Evolutionary conservation across 2,797 vertebrate species (phyloP).

Genomic region (Halcyon smyrnensis): DNA sequence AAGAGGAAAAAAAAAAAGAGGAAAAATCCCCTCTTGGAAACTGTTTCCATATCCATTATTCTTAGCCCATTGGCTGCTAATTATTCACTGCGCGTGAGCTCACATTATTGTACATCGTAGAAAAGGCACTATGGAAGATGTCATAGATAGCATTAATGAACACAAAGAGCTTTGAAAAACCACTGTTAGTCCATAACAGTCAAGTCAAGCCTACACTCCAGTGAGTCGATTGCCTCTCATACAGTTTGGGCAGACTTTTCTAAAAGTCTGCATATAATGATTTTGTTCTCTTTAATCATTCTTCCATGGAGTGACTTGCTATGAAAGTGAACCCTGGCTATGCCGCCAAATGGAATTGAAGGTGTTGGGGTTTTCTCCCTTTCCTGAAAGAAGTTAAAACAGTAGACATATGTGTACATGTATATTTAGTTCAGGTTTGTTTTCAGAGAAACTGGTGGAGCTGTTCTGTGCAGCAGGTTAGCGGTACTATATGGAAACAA

Average conservation of each 20-base stretch:
- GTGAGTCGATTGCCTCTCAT: neutral
- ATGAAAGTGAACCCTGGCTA: neutral
- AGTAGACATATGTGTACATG: neutral
- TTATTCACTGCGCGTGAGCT: conserved; percentile 15
- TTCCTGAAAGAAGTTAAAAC: neutral
- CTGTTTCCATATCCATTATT: neutral
- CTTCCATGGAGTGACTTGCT: neutral
- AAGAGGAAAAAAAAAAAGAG: neutral
- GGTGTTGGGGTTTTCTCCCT: neutral
- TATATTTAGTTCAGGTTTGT: neutral
- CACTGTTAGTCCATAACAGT: neutral
- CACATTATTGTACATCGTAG: neutral
- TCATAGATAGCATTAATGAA: neutral
- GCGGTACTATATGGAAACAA: neutral
- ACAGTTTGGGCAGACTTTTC: neutral
- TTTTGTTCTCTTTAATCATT: neutral
- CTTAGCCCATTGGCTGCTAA: neutral
- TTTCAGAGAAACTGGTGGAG: neutral
- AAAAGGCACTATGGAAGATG: neutral
- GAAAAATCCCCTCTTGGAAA: neutral
- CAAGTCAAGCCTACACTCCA: neutral
- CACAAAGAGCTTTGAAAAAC: neutral
- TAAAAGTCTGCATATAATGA: neutral
- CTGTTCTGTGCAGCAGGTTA: neutral
- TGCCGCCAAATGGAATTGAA: neutral